These are phyloP conservation scores for Cheilosia soror DNA, from an alignment of 2,888 invertebrate genomes.

Conservation along the genomic window DNA sequence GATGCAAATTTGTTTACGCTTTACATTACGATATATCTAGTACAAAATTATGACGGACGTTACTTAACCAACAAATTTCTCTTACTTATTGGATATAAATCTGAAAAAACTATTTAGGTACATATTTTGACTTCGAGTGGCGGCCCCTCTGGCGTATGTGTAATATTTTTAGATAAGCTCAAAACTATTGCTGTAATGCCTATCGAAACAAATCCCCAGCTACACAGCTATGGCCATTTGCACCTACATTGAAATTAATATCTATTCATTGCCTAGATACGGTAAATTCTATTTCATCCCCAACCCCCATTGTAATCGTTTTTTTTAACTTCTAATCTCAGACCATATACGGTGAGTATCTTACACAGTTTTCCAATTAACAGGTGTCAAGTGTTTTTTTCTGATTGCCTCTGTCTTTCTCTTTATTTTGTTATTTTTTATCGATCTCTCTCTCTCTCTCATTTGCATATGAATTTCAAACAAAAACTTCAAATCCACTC, in stretches of 20 bases:
- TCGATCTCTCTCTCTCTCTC: conserved; percentile 6
- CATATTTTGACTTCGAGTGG: neutral
- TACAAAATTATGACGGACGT: no score
- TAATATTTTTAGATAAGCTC: conserved; percentile 28
- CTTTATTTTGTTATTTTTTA: neutral
- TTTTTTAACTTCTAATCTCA: conserved; percentile 3
- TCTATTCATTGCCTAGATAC: conserved; percentile 11
- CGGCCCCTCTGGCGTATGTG: conserved; percentile 61
- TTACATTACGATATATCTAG: no score
- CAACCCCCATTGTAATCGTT: conserved; percentile 41
- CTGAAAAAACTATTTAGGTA: neutral
- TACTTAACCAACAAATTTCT: no score
- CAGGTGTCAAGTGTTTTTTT: conserved; percentile 67
- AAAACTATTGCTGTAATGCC: neutral
- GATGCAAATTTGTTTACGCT: no score
- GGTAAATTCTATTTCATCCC: conserved; percentile 22
- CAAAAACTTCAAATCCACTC: conserved; percentile 12
- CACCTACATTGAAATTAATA: conserved; percentile 42
- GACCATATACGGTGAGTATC: conserved; percentile 39
- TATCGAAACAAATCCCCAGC: neutral
- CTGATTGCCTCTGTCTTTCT: neutral
- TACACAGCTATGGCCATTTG: conserved; percentile 12
- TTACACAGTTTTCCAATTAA: conserved; percentile 70
- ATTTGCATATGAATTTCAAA: neutral
- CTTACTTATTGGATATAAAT: no score